Percentiles rank a stretch among this genome's conserved stretches.
These are phyloP conservation scores for Hippoglossus stenolepis DNA, from an alignment of 2,113 vertebrate genomes.

Conservation along the genomic window DNA sequence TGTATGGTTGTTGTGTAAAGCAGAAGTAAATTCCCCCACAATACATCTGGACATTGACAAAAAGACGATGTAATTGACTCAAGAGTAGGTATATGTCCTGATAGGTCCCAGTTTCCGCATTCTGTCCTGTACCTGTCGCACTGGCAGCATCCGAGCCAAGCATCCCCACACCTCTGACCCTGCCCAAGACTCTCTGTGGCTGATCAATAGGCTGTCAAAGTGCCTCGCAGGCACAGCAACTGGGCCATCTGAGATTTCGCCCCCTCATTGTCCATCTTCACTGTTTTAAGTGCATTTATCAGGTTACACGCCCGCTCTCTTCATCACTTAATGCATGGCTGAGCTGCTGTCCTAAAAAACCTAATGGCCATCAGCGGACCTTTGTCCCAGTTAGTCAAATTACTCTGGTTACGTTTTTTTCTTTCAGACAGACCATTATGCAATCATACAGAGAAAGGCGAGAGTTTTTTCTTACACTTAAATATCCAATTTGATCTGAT, in stretches of 20 bases:
- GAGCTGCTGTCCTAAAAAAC: constrained; percentile 64
- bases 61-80: constrained; percentile 31
- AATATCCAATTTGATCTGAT: constrained; percentile 4
- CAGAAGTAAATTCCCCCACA: constrained; percentile 15
- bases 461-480: constrained; percentile 4
- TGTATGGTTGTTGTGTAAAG: constrained; percentile 49
- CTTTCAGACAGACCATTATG: constrained; percentile 24
- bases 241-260: constrained; percentile 72
- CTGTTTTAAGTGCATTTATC: constrained; percentile 82
- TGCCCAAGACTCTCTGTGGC: constrained; percentile 54
- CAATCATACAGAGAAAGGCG: constrained; percentile 35
- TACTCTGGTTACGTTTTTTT: constrained; percentile 45
- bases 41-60: constrained; percentile 38
- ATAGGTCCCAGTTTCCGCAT: constrained; percentile 25
- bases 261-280: constrained; percentile 75
- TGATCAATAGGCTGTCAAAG: constrained; percentile 81
- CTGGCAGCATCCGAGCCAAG: constrained; percentile 51
- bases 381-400: constrained; percentile 68
- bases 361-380: constrained; percentile 64
- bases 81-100: constrained; percentile 47
- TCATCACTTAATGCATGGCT: constrained; percentile 68
- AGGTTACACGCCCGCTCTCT: constrained; percentile 72
- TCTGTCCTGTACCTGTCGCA: constrained; percentile 60
- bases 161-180: constrained; percentile 71
- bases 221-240: constrained; percentile 69